Percentiles rank a stretch among this genome's conserved stretches.
phyloP scores from a whole-genome alignment of 2,888 invertebrate genomes.

The Chrysomela aeneicollis region DNA sequence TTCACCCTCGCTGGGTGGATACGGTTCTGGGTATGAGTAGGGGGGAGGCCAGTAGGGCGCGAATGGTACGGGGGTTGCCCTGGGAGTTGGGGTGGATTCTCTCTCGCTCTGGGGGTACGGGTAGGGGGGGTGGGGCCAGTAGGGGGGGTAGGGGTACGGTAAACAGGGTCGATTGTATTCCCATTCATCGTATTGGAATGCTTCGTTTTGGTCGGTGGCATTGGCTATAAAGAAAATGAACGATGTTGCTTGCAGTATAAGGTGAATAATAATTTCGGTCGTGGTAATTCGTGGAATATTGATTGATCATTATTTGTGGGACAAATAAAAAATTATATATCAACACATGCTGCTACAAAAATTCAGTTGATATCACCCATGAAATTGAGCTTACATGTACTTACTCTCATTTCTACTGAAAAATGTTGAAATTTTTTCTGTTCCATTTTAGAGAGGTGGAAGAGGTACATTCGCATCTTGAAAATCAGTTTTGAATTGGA shows the following conservation, averaged over 20 bases:
- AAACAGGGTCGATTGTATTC: conserved; percentile 51
- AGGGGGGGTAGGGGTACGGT: conserved; percentile 51
- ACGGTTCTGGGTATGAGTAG: conserved; percentile 7
- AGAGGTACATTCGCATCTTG: no score
- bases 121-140: conserved; percentile 41
- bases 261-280: no score
- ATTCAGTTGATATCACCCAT: no score
- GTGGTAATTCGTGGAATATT: no score
- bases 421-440: no score
- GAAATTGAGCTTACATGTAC: no score
- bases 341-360: no score
- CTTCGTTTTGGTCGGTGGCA: conserved; percentile 54
- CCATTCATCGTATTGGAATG: conserved; percentile 51
- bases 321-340: no score
- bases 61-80: not conserved
- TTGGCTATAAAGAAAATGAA: conserved; percentile 58
- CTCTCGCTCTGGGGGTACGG: conserved; percentile 15
- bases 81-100: not conserved
- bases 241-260: not conserved
- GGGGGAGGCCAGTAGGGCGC: conserved; percentile 47
- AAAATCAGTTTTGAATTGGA: no score
- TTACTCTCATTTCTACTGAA: no score
- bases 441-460: no score
- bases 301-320: no score
- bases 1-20: not conserved